These are phyloP conservation scores for Apodemia zela DNA, from an alignment of 2,888 invertebrate species.

Conservation along the genomic window DNA sequence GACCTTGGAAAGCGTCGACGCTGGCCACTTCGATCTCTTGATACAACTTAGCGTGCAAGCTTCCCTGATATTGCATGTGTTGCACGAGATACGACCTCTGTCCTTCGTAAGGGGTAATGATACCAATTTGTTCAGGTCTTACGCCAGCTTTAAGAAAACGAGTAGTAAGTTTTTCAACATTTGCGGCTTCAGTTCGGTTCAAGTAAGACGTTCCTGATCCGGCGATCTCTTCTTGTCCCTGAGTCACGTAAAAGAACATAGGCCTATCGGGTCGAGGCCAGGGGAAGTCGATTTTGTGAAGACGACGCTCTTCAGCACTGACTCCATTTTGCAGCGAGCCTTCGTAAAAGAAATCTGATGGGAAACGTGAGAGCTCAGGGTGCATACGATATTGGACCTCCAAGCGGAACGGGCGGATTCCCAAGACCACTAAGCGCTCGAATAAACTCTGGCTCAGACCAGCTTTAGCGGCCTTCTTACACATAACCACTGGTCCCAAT, in stretches of 20 bases:
- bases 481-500: constrained; percentile 99
- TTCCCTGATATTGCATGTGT: constrained; percentile 99
- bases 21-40: constrained; percentile 99
- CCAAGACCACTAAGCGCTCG: constrained; percentile 97
- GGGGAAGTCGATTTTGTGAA: constrained; percentile 95
- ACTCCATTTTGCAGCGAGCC: constrained; percentile 99
- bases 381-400: constrained; percentile 99
- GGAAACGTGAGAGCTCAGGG: constrained; percentile 97
- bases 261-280: constrained; percentile 98
- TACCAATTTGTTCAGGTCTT: constrained; percentile 98
- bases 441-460: constrained; percentile 98
- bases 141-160: constrained; percentile 96
- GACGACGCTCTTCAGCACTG: constrained; percentile 95
- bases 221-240: constrained; percentile 99
- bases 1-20: constrained; percentile 99
- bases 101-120: constrained; percentile 99
- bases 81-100: constrained; percentile 98
- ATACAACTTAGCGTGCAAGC: constrained; percentile 97
- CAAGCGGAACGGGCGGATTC: constrained; percentile 96
- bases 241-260: constrained; percentile 99
- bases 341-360: constrained; percentile 99
- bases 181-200: constrained; percentile 98
- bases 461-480: constrained; percentile 98
- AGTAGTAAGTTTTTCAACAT: constrained; percentile 98
- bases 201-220: constrained; percentile 99